These are phyloP conservation scores for Meta bourneti DNA, from an alignment of 2,888 invertebrate genomes.

Conservation along the genomic window DNA sequence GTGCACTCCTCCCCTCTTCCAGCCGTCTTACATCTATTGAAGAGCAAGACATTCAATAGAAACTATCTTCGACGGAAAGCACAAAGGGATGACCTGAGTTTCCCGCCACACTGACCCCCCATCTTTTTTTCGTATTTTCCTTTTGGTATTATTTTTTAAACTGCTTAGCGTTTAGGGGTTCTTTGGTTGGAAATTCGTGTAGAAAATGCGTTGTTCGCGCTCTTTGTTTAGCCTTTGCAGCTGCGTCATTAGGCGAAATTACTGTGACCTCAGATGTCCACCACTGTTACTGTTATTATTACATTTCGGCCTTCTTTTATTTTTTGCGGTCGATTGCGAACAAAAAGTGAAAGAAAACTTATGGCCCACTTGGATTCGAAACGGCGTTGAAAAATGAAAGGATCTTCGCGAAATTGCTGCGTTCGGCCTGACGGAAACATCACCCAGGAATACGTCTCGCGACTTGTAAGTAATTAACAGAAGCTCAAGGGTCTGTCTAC, in stretches of 20 bases:
- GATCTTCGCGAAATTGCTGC: slow-evolving; percentile 5
- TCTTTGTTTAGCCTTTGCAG: slow-evolving; percentile 71
- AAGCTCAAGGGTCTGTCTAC: too few relatives aligned
- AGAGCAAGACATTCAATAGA: slow-evolving; percentile 69
- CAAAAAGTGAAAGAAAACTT: slow-evolving; percentile 24
- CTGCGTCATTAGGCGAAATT: slow-evolving; percentile 72
- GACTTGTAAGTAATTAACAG: too few relatives aligned
- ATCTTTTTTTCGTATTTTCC: slow-evolving; percentile 16
- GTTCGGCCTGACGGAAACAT: slow-evolving; percentile 21
- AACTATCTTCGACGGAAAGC: slow-evolving; percentile 66
- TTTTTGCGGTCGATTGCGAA: slow-evolving; percentile 41
- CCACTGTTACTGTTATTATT: slow-evolving; percentile 51
- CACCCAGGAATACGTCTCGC: not conserved
- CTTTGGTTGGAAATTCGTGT: slow-evolving; percentile 60
- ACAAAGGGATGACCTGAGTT: slow-evolving; percentile 64
- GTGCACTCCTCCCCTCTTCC: slow-evolving; percentile 18
- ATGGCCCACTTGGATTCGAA: slow-evolving; percentile 18
- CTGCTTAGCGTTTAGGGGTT: slow-evolving; percentile 46
- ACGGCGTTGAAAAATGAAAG: slow-evolving; percentile 12
- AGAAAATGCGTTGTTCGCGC: slow-evolving; percentile 70
- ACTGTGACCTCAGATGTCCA: slow-evolving; percentile 64
- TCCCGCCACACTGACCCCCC: slow-evolving; percentile 31
- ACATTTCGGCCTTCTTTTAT: slow-evolving; percentile 19
- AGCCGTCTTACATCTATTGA: slow-evolving; percentile 54
- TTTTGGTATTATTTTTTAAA: slow-evolving; percentile 7